Base-by-base conservation (phyloP, 1,140 invertebrate species). In the Philotrypesis tridentata region DNA sequence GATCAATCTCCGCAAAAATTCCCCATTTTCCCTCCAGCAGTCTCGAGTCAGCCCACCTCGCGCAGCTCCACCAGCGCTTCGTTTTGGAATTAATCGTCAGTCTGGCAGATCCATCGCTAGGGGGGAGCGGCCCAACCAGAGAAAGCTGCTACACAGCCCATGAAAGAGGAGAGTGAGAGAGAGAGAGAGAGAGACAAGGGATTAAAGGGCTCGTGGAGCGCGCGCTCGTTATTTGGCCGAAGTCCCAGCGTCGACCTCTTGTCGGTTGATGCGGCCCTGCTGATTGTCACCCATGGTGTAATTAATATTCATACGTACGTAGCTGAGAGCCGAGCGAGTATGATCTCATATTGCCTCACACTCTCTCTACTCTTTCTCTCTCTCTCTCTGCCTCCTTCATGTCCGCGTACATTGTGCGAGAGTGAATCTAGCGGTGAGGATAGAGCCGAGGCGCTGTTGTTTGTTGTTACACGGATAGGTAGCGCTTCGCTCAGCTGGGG, bases 271-370 rank as follows among this genome's bases (percentile, higher is more conserved):
- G 85, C 25, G 78, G 74, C 76, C 90, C 90, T 91, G 88, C 76
- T 82, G 84, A 82, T 83, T 92, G 91, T 92, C 91, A 91, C 88
- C 90, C 88, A 85, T 85, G 85, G 83, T 89, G 88, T 91, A 92
- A 91, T 92, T 91, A 92, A 91, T 92, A 91, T 91, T 91, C 91
- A 91, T 91, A 88, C 76, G 82, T 87, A 86, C 77, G 74, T 83
- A 79, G 40, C 55, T 8, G 67, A 33, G 72, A 14, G 70, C 70
- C 80, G 85, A 81, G 79, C 82, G 79, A 25, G 79, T 85, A 85
- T 80, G 84, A 85, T 83, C 67, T 60, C 68, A 48, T 29, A 29
- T 27, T 65, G 60, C 5, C 1, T 27, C 7, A 14, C 43, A 12
- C 55, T n/a, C n/a, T 8, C 3, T 37, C 23, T 8, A 74, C 25